Evolutionary conservation across 2,888 invertebrate genomes (phyloP), one percentile per base, ranked within the genome.

Genomic region (Pseudococcus jackbeardsleyi): DNA sequence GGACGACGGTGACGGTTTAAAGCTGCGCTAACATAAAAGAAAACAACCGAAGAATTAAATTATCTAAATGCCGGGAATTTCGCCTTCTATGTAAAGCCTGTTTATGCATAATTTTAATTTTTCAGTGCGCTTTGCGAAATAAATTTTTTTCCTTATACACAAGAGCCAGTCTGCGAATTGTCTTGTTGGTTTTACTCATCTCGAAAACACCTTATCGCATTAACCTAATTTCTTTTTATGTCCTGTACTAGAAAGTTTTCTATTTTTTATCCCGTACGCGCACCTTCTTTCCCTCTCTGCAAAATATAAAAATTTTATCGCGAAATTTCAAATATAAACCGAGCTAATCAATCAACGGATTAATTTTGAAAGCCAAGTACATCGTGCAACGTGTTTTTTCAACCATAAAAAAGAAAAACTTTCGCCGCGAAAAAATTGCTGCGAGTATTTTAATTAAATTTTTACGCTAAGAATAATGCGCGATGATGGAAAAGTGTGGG

Each of bases 161-260:
- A 19, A 79, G 42, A 79, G 42, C 46, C 26, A 79, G 42, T 79
- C n/a, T 79, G 79, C 39, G 79, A 79, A 79, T 79, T 79, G 72
- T 72, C 39, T 72, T 72, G 42, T 79, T 79, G 42, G 79, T 79
- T 79, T 79, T 79, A 79, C 39, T 42, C 42, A 79, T 39, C 39
- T 79, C 39, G 79, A 79, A 79, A 79, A 79, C 79, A 42, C 42
- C 79, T 79, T 79, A 79, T 79, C 79, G 79, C 79, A 79, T 79
- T 79, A 79, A 79, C 79, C 79, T 79, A 79, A 79, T 79, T 79
- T 79, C 79, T 79, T 79, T 42, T 79, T 42, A 72, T 72, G 68
- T 72, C 19, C 79, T n/a, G 42, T n/a, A 79, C 79, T 9, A 12
- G 79, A 79, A 79, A 79, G 79, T 79, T 79, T 79, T 79, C 39